Base-by-base conservation (phyloP, 2,888 invertebrate genomes). In the Scaptomyza polygonia region DNA sequence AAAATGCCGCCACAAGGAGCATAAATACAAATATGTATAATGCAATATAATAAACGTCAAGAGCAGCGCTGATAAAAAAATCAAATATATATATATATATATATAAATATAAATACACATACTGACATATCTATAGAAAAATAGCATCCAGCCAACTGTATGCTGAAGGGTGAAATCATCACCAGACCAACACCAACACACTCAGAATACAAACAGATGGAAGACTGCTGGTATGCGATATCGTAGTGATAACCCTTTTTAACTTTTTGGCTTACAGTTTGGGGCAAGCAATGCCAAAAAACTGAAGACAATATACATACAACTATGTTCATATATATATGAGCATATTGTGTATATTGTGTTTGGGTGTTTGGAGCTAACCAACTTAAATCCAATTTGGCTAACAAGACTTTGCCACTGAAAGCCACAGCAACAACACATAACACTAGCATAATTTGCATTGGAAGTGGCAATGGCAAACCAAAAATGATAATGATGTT, bases 31-130 rank as follows among this genome's bases (percentile, higher is more conserved):
- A 86, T 79, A 66, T 53, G 59, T 69, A 79, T 79, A 77, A 80
- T 78, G 86, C 86, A 88, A 84, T 83, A 83, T 80, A 85, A 85
- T 86, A 88, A 85, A 86, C 72, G 84, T 86, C 88, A 79, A 58
- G 70, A 72, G 68, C 81, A 86, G 79, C 44, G 42, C n/a, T 25
- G 25, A 18, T 9, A 43, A 63, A 29, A 40, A 57, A 66, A 56
- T 44, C 36, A 36, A 14, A 8, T 36, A 8, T 14, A 36, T 14
- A 36, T 36, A 3, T 36, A 36, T 0, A 21, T 21, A 21, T 21
- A 21, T 21, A 21, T 21, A 21, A 1, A 36, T 36, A 36, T 7
- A 14, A 14, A 36, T n/a, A n/a, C n/a, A n/a, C 14, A 54, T 52
- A 18, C 51, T 62, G 52, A 49, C 32, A 44, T 30, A 30, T 30